These are phyloP conservation scores for Astreopora myriophthalma DNA, from an alignment of 64 coral and sea anemone genomes.

Conservation along the genomic window DNA sequence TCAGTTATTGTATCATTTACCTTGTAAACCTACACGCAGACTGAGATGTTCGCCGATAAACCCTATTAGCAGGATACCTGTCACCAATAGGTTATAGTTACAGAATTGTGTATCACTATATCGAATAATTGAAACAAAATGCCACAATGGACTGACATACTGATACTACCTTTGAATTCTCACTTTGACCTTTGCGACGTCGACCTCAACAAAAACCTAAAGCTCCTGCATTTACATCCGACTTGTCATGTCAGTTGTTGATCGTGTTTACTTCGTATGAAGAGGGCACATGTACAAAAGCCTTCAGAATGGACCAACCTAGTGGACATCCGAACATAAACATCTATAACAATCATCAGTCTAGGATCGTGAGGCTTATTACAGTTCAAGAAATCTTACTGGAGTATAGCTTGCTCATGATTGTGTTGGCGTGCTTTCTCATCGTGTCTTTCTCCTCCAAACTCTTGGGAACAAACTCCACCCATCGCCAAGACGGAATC, in stretches of 20 bases:
- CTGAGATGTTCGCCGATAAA: no score
- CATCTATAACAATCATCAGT: not conserved
- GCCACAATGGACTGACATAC: no score
- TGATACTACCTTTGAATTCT: no score
- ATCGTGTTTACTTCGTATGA: not conserved
- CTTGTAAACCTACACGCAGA: no score
- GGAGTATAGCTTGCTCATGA: constrained; percentile 12
- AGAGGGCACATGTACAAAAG: not conserved
- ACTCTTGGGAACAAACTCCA: not conserved
- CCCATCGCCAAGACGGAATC: not conserved
- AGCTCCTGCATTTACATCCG: no score
- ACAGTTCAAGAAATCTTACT: constrained; percentile 13
- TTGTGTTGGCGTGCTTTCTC: constrained; percentile 20
- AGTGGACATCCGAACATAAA: not conserved
- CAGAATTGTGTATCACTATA: no score
- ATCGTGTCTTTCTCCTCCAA: not conserved
- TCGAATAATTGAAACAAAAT: no score
- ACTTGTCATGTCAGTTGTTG: not conserved
- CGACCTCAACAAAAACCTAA: no score
- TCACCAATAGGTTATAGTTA: no score
- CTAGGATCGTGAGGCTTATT: not conserved
- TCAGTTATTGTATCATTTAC: no score
- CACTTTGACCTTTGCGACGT: no score
- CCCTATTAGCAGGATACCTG: no score
- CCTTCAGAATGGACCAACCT: not conserved